phyloP scores from a whole-genome alignment of 2,888 invertebrate genomes.

The Bibio marci region DNA sequence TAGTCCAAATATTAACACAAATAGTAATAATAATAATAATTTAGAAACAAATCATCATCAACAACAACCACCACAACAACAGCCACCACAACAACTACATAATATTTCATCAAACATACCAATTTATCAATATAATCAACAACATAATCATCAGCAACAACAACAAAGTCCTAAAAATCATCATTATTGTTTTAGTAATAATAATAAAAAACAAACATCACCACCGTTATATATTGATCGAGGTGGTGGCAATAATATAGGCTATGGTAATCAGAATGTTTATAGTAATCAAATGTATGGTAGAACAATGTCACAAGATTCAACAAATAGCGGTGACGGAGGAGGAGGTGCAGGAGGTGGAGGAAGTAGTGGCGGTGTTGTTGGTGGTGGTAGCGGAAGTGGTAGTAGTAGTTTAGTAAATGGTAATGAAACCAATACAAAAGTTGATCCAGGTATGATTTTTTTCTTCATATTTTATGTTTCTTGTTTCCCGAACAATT shows the following conservation, averaged over 20 bases:
- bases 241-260: constrained; percentile 3
- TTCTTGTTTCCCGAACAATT: too few relatives aligned
- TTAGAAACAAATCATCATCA: not conserved
- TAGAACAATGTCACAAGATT: constrained; percentile 8
- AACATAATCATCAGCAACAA: constrained; percentile 10
- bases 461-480: too few relatives aligned
- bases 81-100: not conserved
- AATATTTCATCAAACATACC: not conserved
- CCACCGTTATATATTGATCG: constrained; percentile 8
- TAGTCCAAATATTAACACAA: too few relatives aligned
- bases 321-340: not conserved
- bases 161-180: constrained; percentile 8
- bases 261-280: constrained; percentile 10
- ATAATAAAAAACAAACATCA: constrained; percentile 10
- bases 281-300: constrained; percentile 12
- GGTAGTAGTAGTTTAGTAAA: not conserved
- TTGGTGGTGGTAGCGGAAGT: too few relatives aligned
- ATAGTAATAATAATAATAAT: too few relatives aligned
- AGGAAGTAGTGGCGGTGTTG: too few relatives aligned
- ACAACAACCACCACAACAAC: not conserved
- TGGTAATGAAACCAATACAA: not conserved
- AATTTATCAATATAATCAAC: constrained; percentile 10
- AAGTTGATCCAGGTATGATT: not conserved
- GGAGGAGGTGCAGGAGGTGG: not conserved
- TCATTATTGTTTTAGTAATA: constrained; percentile 9